Evolutionary conservation across 2,888 invertebrate genomes (phyloP).

Genomic region (Apocheima hispidaria): DNA sequence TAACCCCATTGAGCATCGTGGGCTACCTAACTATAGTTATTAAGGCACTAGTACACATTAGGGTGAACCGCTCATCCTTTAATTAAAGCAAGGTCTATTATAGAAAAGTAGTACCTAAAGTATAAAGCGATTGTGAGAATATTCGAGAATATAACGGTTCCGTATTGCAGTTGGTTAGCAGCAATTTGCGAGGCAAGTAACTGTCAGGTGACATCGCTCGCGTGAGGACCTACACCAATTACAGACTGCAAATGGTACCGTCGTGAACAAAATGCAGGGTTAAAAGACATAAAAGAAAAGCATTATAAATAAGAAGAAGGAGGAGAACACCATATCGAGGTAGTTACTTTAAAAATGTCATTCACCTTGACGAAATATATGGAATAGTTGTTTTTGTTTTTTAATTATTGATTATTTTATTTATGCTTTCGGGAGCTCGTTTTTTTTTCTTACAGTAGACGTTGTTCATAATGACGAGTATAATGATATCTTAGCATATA

Average conservation of each 20-base stretch:
- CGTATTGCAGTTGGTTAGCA: slow-evolving; percentile 42
- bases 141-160: slow-evolving; percentile 31
- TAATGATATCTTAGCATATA: too few species aligned
- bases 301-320: neutral
- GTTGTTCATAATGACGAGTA: too few species aligned
- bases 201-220: slow-evolving; percentile 38
- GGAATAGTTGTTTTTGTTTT: too few species aligned
- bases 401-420: too few species aligned
- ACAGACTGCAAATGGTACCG: slow-evolving; percentile 41
- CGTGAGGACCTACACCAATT: slow-evolving; percentile 43
- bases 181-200: slow-evolving; percentile 43
- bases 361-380: too few species aligned
- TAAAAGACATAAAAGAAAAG: neutral
- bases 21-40: too few species aligned
- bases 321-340: neutral
- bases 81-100: neutral
- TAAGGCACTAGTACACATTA: too few species aligned
- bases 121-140: neutral
- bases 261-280: slow-evolving; percentile 25
- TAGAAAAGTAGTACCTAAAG: neutral
- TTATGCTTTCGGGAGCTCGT: too few species aligned
- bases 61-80: too few species aligned
- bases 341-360: too few species aligned
- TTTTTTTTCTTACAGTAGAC: too few species aligned
- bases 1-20: too few species aligned